phyloP scores from a whole-genome alignment of 2,113 vertebrate species.

The Odontophorus gujanensis region DNA sequence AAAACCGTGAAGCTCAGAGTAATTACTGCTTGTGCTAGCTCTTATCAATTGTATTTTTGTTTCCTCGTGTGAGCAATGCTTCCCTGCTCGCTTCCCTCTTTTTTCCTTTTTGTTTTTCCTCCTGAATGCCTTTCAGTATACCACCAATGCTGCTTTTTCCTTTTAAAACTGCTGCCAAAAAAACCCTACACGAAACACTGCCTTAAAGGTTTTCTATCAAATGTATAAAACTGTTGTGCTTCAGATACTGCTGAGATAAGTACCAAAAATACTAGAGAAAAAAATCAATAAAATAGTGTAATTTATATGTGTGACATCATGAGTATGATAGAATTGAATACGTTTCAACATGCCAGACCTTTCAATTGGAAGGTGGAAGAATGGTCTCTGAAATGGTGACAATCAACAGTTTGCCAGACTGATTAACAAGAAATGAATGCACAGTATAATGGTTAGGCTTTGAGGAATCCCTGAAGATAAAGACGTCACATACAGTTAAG shows the following conservation, averaged over 20 bases:
- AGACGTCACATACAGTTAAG: neutral
- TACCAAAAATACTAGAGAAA: neutral
- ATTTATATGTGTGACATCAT: neutral
- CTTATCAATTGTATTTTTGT: neutral
- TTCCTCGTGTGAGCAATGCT: neutral
- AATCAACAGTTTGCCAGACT: neutral
- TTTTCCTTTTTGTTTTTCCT: neutral
- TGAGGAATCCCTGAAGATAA: neutral
- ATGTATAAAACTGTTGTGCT: neutral
- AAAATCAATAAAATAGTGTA: neutral
- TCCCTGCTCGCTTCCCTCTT: neutral
- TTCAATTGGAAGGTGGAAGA: neutral
- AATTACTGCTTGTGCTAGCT: neutral
- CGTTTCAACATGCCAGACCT: neutral
- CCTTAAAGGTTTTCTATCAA: constrained; percentile 2
- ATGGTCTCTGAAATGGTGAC: neutral
- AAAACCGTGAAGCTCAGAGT: neutral
- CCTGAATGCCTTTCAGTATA: neutral
- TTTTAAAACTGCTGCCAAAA: constrained; percentile 1
- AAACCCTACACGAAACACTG: neutral
- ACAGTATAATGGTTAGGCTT: neutral
- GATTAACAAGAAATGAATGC: constrained; percentile 10
- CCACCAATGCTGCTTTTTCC: neutral
- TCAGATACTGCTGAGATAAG: neutral
- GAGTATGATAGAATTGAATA: neutral